A percentile compares a stretch with the other conserved stretches of the same genome.
Conservation (phyloP, 2,888 invertebrate species). For the Buathra laborator region DNA sequence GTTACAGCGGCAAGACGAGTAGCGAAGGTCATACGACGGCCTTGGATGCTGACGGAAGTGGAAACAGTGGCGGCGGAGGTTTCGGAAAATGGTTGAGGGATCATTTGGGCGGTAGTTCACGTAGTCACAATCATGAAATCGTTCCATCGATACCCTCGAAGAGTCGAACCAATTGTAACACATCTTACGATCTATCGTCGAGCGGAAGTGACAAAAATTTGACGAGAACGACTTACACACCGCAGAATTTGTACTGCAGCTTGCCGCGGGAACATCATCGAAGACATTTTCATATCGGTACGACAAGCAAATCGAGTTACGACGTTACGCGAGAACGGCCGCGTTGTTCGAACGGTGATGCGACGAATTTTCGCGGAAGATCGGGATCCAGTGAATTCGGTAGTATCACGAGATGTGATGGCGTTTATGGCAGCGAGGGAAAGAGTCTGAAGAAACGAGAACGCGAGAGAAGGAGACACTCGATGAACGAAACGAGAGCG, state of each 20-base stretch:
- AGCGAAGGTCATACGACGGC: slow-evolving; percentile 68
- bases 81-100: slow-evolving; percentile 84
- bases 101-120: slow-evolving; percentile 79
- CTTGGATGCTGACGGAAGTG: slow-evolving; percentile 62
- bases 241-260: slow-evolving; percentile 83
- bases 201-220: slow-evolving; percentile 72
- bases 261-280: slow-evolving; percentile 81
- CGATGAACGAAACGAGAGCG: slow-evolving; percentile 80
- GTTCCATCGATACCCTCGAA: slow-evolving; percentile 68
- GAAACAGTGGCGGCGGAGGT: slow-evolving; percentile 75
- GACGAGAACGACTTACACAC: slow-evolving; percentile 74
- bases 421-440: slow-evolving; percentile 79
- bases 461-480: slow-evolving; percentile 82
- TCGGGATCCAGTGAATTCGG: slow-evolving; percentile 43
- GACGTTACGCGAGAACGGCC: slow-evolving; percentile 70
- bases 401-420: slow-evolving; percentile 71
- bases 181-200: slow-evolving; percentile 42
- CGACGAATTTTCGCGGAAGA: slow-evolving; percentile 58
- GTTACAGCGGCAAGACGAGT: slow-evolving; percentile 76
- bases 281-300: slow-evolving; percentile 71
- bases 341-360: slow-evolving; percentile 73
- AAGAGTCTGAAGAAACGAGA: slow-evolving; percentile 79
- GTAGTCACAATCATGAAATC: slow-evolving; percentile 72
- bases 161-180: slow-evolving; percentile 51
- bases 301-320: slow-evolving; percentile 53